Evolutionary conservation across 1,140 invertebrate genomes (phyloP).

Genomic region (Macrobrachium rosenbergii): DNA sequence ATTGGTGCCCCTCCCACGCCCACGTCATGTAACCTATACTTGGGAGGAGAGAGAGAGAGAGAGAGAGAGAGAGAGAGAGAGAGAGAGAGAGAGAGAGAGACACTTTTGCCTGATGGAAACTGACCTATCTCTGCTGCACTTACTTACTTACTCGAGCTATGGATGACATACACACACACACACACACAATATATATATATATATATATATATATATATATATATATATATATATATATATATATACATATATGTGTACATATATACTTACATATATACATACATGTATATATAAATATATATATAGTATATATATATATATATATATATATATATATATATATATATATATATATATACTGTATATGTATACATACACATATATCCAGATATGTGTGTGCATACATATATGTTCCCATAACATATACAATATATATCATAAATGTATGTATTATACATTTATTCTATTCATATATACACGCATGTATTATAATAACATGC

Average conservation of each 20-base stretch:
- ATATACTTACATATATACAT: background rate
- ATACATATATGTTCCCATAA: background rate
- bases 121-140: no score
- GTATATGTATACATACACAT: background rate
- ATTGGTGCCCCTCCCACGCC: no score
- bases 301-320: background rate
- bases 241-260: background rate
- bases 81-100: no score
- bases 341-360: conserved; percentile 16
- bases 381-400: background rate
- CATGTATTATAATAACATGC: background rate
- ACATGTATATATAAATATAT: background rate
- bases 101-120: no score
- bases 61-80: no score
- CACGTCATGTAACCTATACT: no score
- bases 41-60: no score
- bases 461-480: background rate
- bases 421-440: no score
- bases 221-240: conserved; percentile 4
- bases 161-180: no score
- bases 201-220: background rate
- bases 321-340: conserved; percentile 19
- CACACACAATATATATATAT: no score
- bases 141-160: no score
- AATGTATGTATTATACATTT: no score